Conservation (phyloP, 2,888 invertebrate genomes). For the Achlya flavicornis region DNA sequence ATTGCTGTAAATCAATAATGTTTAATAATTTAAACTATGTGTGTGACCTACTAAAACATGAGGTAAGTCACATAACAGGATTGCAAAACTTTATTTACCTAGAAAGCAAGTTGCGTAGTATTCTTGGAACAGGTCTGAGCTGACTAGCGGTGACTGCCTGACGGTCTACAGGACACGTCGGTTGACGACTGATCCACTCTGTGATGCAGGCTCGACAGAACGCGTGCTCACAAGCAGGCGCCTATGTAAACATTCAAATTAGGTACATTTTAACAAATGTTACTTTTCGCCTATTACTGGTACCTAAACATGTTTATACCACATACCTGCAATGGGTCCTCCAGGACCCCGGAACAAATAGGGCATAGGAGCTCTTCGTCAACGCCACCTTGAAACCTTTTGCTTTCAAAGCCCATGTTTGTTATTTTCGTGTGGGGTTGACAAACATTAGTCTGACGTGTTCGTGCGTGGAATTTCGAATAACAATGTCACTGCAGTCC, state of each 20-base stretch:
- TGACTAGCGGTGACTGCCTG: constrained; percentile 95
- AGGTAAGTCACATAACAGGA: constrained; percentile 24
- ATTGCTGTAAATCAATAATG: too few species aligned
- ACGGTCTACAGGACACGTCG: constrained; percentile 97
- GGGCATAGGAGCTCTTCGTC: constrained; percentile 98
- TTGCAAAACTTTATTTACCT: constrained; percentile 80
- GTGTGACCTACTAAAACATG: constrained; percentile 46
- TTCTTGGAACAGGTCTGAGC: constrained; percentile 95
- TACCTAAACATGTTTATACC: neutral
- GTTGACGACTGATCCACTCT: constrained; percentile 97
- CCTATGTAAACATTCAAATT: constrained; percentile 79
- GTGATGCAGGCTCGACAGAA: constrained; percentile 97
- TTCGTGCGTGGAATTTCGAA: constrained; percentile 27
- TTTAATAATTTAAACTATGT: constrained; percentile 37
- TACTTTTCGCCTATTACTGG: neutral
- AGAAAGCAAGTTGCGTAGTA: constrained; percentile 94
- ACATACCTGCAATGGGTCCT: constrained; percentile 96
- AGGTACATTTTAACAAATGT: constrained; percentile 12
- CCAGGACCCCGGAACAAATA: constrained; percentile 97
- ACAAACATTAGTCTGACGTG: constrained; percentile 51
- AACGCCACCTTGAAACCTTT: constrained; percentile 96
- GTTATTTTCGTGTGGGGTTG: constrained; percentile 46
- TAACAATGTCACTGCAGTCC: constrained; percentile 31
- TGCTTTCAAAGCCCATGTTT: constrained; percentile 96
- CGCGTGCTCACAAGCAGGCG: constrained; percentile 97